These are phyloP conservation scores for Odontomachus brunneus DNA, from an alignment of 1,140 invertebrate genomes.

Conservation along the genomic window DNA sequence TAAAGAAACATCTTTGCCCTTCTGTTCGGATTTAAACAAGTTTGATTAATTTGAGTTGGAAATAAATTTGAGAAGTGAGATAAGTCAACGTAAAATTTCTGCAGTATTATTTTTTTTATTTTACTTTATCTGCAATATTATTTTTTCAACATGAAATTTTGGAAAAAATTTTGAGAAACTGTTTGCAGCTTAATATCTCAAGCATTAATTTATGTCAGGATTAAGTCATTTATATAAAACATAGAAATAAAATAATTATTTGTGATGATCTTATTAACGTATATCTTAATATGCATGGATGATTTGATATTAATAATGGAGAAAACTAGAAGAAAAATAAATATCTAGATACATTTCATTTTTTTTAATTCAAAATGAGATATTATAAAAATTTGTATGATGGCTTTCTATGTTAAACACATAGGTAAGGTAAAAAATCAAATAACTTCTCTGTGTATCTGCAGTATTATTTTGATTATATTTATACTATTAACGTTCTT, in stretches of 20 bases:
- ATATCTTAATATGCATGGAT: too few species aligned
- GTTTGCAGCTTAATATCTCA: neutral
- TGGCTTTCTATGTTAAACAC: neutral
- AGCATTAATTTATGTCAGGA: neutral
- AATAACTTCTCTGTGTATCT: neutral
- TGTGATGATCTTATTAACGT: too few species aligned
- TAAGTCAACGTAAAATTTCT: neutral
- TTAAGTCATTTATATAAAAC: neutral
- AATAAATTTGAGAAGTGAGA: neutral
- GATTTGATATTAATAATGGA: neutral
- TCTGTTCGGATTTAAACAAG: neutral
- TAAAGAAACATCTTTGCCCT: neutral
- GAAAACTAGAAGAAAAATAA: neutral
- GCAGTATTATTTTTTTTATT: too few species aligned
- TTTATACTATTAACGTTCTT: slow-evolving; percentile 45
- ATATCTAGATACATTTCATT: neutral
- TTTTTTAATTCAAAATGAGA: neutral
- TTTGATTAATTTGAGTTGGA: neutral
- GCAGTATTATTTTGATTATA: neutral
- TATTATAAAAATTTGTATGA: too few species aligned
- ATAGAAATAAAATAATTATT: too few species aligned
- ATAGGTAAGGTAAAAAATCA: neutral
- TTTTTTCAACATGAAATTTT: neutral
- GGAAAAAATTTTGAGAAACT: neutral
- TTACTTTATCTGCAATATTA: too few species aligned